Percentiles rank a stretch among this genome's conserved stretches.
Evolutionary conservation across 2,888 invertebrate species (phyloP).

Genomic region (Sthenelais limicola): DNA sequence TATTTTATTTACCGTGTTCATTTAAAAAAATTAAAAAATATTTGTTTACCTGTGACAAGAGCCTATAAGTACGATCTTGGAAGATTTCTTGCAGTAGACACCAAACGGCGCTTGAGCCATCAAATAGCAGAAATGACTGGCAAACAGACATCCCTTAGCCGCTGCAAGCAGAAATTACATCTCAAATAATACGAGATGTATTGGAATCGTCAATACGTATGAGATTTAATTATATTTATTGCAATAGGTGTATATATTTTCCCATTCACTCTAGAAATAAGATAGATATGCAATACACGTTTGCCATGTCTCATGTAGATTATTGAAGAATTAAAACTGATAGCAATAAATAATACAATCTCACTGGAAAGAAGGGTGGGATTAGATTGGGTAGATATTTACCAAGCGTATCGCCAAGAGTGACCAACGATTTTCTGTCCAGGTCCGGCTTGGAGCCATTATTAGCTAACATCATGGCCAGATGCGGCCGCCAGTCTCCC

Average conservation of each 20-base stretch:
- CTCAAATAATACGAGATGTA: background rate
- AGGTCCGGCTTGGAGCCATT: constrained; percentile 77
- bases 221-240: too few species aligned
- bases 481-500: constrained; percentile 94
- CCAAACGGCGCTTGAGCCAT: constrained; percentile 83
- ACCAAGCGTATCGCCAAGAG: constrained; percentile 77
- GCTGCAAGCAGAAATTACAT: constrained; percentile 60
- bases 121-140: constrained; percentile 96
- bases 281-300: too few species aligned
- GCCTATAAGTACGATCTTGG: constrained; percentile 86
- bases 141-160: constrained; percentile 85
- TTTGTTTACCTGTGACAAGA: constrained; percentile 77
- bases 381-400: constrained; percentile 41
- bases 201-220: too few species aligned
- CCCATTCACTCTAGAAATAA: too few species aligned
- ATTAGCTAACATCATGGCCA: constrained; percentile 92
- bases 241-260: too few species aligned
- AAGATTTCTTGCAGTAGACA: constrained; percentile 74
- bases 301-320: too few species aligned
- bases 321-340: too few species aligned
- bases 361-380: too few species aligned
- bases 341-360: too few species aligned
- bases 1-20: too few species aligned
- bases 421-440: constrained; percentile 75
- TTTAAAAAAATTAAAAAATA: too few species aligned